phyloP scores from a whole-genome alignment of 2,797 vertebrate genomes.

The Phalanger gymnotis region DNA sequence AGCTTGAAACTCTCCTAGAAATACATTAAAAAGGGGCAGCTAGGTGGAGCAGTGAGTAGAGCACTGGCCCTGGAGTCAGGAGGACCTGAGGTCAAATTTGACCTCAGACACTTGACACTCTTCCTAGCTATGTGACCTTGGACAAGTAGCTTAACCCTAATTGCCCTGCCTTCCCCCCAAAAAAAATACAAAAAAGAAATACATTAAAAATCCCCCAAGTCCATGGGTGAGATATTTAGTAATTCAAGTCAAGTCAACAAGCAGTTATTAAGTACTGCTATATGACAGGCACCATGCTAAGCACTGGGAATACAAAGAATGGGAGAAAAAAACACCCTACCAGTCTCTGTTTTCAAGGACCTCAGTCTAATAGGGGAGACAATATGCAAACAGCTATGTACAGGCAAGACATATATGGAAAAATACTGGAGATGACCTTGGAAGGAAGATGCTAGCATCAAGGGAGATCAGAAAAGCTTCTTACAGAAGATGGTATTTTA shows the following conservation, averaged over 20 bases:
- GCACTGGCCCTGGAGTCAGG: too few species aligned
- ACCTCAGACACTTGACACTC: too few species aligned
- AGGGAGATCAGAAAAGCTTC: neutral
- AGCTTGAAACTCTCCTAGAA: neutral
- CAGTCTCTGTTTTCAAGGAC: neutral
- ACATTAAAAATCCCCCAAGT: neutral
- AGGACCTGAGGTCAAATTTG: too few species aligned
- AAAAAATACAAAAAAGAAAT: too few species aligned
- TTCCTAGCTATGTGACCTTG: too few species aligned
- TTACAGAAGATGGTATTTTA: neutral
- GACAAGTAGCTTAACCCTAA: too few species aligned
- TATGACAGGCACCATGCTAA: neutral
- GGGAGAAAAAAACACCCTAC: neutral
- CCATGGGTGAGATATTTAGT: neutral
- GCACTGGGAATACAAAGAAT: neutral
- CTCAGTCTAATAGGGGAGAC: neutral
- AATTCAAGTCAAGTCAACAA: neutral
- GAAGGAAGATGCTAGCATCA: neutral
- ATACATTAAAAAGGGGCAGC: neutral
- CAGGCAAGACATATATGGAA: neutral
- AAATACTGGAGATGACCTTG: neutral
- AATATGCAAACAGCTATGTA: neutral
- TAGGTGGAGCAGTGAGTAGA: too few species aligned
- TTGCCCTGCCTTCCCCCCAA: too few species aligned
- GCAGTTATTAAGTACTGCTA: neutral